These are phyloP conservation scores for Gryon sp. DNA, from an alignment of 1,140 invertebrate genomes.

Conservation along the genomic window DNA sequence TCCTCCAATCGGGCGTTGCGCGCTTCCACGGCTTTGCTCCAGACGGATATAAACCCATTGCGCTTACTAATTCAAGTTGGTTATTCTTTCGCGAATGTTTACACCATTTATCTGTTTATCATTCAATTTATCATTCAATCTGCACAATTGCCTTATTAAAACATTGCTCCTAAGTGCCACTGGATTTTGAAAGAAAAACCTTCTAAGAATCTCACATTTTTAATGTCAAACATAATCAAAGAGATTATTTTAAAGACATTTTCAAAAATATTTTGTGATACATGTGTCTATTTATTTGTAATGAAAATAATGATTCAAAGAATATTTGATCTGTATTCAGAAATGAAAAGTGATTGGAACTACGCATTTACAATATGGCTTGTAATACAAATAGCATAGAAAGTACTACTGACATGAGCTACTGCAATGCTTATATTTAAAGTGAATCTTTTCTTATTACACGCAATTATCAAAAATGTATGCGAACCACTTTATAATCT, in stretches of 20 bases:
- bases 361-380: neutral
- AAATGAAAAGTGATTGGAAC: conserved; percentile 28
- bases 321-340: too few species aligned
- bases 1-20: conserved; percentile 3
- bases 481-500: neutral
- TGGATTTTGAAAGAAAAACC: too few species aligned
- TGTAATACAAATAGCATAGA: conserved; percentile 32
- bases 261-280: too few species aligned
- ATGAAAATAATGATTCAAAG: too few species aligned
- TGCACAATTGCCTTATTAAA: neutral
- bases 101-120: too few species aligned
- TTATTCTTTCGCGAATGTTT: conserved; percentile 34
- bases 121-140: neutral
- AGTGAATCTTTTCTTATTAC: conserved; percentile 26
- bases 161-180: too few species aligned
- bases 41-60: conserved; percentile 41
- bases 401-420: conserved; percentile 31
- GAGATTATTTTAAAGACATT: too few species aligned
- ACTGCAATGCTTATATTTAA: neutral
- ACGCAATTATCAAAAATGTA: conserved; percentile 35
- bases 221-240: too few species aligned
- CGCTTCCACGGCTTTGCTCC: conserved; percentile 37
- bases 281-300: too few species aligned
- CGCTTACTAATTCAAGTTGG: conserved; percentile 40
- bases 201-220: too few species aligned